A percentile compares a stretch with the other conserved stretches of the same genome.
phyloP scores from a whole-genome alignment of 1,140 invertebrate genomes.

The Argopecten irradians region DNA sequence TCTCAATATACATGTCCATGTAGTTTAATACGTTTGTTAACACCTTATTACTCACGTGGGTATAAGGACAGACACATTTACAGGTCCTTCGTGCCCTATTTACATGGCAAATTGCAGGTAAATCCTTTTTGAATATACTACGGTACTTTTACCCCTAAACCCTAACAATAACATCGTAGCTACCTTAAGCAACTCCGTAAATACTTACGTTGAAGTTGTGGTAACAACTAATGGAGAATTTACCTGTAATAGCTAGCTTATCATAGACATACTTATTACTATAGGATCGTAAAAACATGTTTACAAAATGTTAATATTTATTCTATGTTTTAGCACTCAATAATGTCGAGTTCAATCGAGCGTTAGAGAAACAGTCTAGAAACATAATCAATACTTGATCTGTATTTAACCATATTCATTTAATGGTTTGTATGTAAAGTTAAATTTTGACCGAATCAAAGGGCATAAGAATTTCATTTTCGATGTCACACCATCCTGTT shows the following conservation, averaged over 20 bases:
- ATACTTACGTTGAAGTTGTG: no score
- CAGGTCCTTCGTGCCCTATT: no score
- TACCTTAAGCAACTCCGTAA: background rate
- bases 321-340: background rate
- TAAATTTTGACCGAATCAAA: background rate
- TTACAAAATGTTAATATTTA: background rate
- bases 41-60: no score
- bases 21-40: no score
- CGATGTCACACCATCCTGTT: background rate
- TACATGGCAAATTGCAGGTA: no score
- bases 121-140: background rate
- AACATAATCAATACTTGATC: background rate
- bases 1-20: no score
- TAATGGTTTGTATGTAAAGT: background rate
- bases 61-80: no score
- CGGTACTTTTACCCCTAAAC: background rate
- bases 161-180: background rate
- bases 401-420: background rate
- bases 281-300: background rate
- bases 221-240: no score
- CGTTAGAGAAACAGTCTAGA: background rate
- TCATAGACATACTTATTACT: background rate
- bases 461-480: background rate
- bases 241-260: background rate
- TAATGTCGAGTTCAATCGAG: background rate